phyloP scores from a whole-genome alignment of 2,113 vertebrate species.

The Scomber colias region DNA sequence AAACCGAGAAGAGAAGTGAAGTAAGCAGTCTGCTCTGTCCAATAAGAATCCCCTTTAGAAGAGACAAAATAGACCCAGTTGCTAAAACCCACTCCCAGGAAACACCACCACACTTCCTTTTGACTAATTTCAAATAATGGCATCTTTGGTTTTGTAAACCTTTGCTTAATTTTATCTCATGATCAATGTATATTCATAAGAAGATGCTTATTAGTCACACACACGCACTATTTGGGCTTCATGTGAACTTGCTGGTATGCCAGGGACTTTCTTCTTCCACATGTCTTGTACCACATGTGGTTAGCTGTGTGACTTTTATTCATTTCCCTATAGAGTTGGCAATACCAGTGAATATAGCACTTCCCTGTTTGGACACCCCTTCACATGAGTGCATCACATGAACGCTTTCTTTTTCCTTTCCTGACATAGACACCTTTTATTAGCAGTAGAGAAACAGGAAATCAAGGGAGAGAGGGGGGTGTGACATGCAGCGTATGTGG shows the following conservation, averaged over 20 bases:
- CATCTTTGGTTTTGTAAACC: background rate
- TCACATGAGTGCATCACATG: conserved; percentile 19
- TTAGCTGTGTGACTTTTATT: conserved; percentile 22
- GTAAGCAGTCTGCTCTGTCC: background rate
- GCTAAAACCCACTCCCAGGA: background rate
- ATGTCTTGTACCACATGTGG: background rate
- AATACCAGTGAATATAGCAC: background rate
- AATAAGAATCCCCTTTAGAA: background rate
- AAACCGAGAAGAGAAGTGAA: conserved; percentile 37
- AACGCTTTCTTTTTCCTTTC: too few species aligned
- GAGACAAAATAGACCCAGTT: background rate
- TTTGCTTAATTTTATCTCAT: background rate
- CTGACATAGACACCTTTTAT: too few species aligned
- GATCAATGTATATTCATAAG: background rate
- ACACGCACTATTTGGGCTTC: conserved; percentile 4
- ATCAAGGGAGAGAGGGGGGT: too few species aligned
- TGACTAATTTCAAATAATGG: background rate
- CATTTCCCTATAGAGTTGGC: conserved; percentile 24
- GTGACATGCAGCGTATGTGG: too few species aligned
- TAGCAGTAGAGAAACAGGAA: too few species aligned
- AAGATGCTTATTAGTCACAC: background rate
- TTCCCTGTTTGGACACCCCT: conserved; percentile 11
- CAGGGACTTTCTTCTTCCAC: conserved; percentile 35
- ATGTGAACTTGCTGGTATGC: background rate
- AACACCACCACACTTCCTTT: background rate